Percentiles rank a stretch among this genome's conserved stretches.
Evolutionary conservation across 2,797 vertebrate species (phyloP).

Genomic region (Eleutherodactylus coqui): DNA sequence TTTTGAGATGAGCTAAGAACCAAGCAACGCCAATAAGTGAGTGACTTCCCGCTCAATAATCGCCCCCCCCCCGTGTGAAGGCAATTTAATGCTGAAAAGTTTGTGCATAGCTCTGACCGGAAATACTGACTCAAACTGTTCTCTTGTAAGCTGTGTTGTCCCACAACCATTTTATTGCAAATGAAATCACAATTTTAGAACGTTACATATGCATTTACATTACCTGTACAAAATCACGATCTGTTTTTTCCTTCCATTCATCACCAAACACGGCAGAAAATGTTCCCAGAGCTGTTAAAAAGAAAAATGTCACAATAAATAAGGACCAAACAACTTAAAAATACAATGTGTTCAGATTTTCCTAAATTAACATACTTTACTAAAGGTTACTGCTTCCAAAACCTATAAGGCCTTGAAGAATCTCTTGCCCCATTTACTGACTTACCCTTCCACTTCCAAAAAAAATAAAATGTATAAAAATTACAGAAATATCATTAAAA

Average conservation of each 20-base stretch:
- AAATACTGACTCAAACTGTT: neutral
- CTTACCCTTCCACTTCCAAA: no score
- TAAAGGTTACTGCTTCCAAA: neutral
- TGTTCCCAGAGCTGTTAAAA: conserved; percentile 89
- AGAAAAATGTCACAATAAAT: neutral
- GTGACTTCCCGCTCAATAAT: no score
- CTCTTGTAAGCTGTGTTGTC: neutral
- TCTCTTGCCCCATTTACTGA: no score
- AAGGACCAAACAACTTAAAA: neutral
- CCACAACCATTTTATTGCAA: neutral
- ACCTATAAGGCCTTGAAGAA: neutral
- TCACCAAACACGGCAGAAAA: conserved; percentile 96
- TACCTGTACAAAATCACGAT: conserved; percentile 97
- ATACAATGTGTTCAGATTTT: neutral
- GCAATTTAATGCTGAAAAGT: no score
- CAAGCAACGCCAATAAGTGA: no score
- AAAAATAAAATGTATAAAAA: no score
- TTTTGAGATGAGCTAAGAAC: no score
- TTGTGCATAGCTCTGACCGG: neutral
- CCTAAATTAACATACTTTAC: neutral
- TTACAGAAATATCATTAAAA: no score
- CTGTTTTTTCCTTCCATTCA: conserved; percentile 98
- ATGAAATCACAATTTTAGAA: neutral
- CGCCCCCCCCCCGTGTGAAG: no score
- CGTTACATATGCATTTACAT: conserved; percentile 56